Evolutionary conservation across 2,888 invertebrate species (phyloP), one percentile per base, ranked within the genome.

Genomic region (Ormyrus thymus): DNA sequence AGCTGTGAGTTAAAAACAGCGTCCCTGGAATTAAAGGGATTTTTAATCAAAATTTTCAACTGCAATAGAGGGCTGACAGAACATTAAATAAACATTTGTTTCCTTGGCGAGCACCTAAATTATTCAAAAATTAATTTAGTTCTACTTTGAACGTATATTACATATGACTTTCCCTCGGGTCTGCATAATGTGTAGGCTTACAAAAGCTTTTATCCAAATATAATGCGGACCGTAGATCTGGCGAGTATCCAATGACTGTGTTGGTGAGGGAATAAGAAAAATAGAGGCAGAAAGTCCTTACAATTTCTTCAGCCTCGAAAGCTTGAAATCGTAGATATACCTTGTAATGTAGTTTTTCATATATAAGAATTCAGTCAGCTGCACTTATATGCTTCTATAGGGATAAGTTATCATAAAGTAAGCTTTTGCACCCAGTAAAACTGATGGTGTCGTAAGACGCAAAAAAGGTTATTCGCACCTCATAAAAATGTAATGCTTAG

Each of bases 401-500:
- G 11, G 50, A 64, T 48, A 64, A 3, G 15, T n/a, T n/a, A 46
- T 46, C 11, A 64, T 64, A 46, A 65, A 65, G 15, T 6, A 9
- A 10, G 58, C 13, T 50, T 58, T 58, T 43, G 11, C 6, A 68
- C n/a, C 15, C 70, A 70, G 70, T 56, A 64, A 76, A 76, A 70
- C 11, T 50, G 71, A 65, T 62, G 56, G 46, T 58, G 43, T 71
- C 10, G 59, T 10, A 55, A 11, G 29, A 61, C 55, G 53, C 59
- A 65, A 71, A 58, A 77, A 15, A 46, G 58, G 65, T 45, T 59
- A 59, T 53, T 71, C 59, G 43, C 51, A 59, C 65, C 53, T 61
- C 59, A 48, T 77, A 71, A 77, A 76, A 77, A 10, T 58, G 15
- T 46, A 71, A 6, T 46, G n/a, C 43, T 29, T 43, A 15, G 70